These are phyloP conservation scores for Luperina nickerlii DNA, from an alignment of 2,888 invertebrate genomes.

Conservation along the genomic window DNA sequence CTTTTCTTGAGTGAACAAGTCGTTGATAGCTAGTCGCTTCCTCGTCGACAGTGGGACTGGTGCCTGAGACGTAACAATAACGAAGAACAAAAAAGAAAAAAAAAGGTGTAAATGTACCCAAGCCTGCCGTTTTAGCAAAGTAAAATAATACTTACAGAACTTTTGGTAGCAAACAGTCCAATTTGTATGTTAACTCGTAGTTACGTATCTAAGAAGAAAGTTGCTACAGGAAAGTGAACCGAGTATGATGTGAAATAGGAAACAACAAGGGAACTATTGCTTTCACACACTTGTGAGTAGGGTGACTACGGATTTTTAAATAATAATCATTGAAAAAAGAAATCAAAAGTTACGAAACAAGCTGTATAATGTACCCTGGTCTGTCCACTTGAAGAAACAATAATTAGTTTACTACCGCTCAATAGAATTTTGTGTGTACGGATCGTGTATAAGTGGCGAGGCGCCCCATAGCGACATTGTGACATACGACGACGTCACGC, in stretches of 20 bases:
- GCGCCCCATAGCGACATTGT: no score
- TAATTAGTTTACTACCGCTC: no score
- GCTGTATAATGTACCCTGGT: no score
- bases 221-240: constrained; percentile 64
- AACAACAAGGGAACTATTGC: constrained; percentile 61
- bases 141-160: constrained; percentile 51
- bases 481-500: no score
- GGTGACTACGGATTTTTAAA: constrained; percentile 33
- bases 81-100: not conserved
- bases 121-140: constrained; percentile 33
- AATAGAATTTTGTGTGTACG: no score
- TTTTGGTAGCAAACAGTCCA: constrained; percentile 37
- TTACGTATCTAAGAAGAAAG: constrained; percentile 54
- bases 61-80: constrained; percentile 2
- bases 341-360: no score
- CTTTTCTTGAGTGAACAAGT: not conserved
- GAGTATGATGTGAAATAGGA: constrained; percentile 63
- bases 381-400: no score
- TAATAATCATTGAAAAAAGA: no score
- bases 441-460: no score
- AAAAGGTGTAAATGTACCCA: constrained; percentile 33
- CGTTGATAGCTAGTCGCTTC: not conserved
- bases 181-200: constrained; percentile 58
- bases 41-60: no score
- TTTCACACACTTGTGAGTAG: constrained; percentile 58